Evolutionary conservation across 1,140 invertebrate genomes (phyloP).

Genomic region (Epicauta chinensis): DNA sequence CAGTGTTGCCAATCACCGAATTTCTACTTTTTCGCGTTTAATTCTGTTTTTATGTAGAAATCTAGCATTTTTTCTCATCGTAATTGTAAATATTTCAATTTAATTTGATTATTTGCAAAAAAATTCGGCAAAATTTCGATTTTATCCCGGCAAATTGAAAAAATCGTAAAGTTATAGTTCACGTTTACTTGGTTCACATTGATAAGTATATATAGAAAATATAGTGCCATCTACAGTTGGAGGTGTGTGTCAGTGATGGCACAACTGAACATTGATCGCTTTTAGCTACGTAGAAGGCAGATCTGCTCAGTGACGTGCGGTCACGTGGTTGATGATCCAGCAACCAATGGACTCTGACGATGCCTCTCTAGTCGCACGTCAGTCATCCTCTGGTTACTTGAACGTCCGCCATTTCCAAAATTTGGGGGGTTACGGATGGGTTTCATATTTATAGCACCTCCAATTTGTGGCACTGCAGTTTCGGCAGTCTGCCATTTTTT

Average conservation of each 20-base stretch:
- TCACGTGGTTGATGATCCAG: conserved; percentile 55
- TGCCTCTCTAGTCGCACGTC: conserved; percentile 39
- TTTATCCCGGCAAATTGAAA: too few species aligned
- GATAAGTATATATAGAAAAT: conserved; percentile 37
- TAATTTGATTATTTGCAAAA: too few species aligned
- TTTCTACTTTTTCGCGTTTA: too few species aligned
- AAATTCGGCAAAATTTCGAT: too few species aligned
- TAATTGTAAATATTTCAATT: too few species aligned
- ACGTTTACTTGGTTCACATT: not conserved
- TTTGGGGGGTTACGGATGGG: conserved; percentile 52
- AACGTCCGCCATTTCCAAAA: conserved; percentile 58
- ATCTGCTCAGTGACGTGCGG: conserved; percentile 60
- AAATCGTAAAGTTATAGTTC: conserved; percentile 42
- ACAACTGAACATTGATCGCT: conserved; percentile 62
- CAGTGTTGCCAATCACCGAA: too few species aligned
- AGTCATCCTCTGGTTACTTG: conserved; percentile 51
- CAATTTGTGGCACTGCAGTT: conserved; percentile 51
- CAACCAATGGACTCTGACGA: conserved; percentile 51
- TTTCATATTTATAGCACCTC: conserved; percentile 53
- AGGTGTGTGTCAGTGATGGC: conserved; percentile 59
- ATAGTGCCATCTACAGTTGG: conserved; percentile 12
- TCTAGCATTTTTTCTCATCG: too few species aligned
- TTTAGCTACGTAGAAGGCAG: conserved; percentile 49
- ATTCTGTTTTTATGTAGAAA: conserved; percentile 23
- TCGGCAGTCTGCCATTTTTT: conserved; percentile 48